Percentiles rank a stretch among this genome's conserved stretches.
These are phyloP conservation scores for Dyspetes luteomarginatus DNA, from an alignment of 2,888 invertebrate species.

Conservation along the genomic window DNA sequence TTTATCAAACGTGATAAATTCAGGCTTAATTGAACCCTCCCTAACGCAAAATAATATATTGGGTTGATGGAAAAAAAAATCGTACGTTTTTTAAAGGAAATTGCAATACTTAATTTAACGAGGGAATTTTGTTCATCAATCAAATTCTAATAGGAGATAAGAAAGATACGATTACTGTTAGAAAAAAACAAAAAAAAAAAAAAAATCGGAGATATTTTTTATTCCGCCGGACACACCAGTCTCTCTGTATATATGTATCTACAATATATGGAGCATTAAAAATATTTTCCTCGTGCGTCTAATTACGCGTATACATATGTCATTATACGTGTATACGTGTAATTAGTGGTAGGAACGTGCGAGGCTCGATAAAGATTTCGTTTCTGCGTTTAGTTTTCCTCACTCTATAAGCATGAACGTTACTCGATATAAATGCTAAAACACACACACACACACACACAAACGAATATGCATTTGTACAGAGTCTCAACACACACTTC, in stretches of 20 bases:
- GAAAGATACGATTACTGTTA: too few relatives aligned
- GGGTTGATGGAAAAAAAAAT: too few relatives aligned
- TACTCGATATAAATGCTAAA: not conserved
- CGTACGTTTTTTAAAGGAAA: too few relatives aligned
- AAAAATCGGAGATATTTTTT: not conserved
- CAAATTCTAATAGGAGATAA: too few relatives aligned
- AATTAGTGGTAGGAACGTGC: constrained; percentile 35
- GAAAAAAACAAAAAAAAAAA: not conserved
- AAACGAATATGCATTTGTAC: not conserved
- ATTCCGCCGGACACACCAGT: not conserved
- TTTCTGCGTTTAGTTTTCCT: constrained; percentile 11
- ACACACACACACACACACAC: not conserved
- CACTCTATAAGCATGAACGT: not conserved
- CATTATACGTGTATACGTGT: constrained; percentile 19
- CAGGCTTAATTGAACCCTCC: too few relatives aligned
- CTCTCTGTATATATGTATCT: too few relatives aligned
- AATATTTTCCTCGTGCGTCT: constrained; percentile 39
- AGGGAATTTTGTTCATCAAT: too few relatives aligned
- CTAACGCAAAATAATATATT: too few relatives aligned
- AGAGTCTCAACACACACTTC: constrained; percentile 23
- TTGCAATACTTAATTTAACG: too few relatives aligned
- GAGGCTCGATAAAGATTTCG: constrained; percentile 40
- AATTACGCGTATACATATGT: constrained; percentile 44
- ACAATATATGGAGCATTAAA: too few relatives aligned
- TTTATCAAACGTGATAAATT: too few relatives aligned